Evolutionary conservation across 2,797 vertebrate species (phyloP), one percentile per base, ranked within the genome.

Genomic region (Sebastes trivittatus): DNA sequence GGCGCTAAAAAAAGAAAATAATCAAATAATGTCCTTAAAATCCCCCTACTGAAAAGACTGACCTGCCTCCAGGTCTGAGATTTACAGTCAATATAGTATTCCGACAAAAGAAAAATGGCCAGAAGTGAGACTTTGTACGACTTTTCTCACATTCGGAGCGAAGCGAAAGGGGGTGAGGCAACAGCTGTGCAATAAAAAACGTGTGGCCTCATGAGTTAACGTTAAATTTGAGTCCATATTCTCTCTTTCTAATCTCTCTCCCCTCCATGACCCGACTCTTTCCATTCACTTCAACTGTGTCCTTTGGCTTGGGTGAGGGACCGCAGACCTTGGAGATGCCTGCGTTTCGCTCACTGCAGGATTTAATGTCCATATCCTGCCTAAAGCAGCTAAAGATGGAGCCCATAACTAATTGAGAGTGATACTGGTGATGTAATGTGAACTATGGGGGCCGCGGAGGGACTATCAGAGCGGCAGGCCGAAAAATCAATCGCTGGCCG

Each of bases 311-410:
- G 6, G 59, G 34, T 23, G 88, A 82, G 59, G 81, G 72, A 83
- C 89, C 63, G 46, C 86, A 88, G 85, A 77, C 84, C 77, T 77
- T 30, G 72, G 90, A 84, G 82, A 84, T 72, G 59, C 75, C 84
- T 29, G 77, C 14, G 58, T 84, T 88, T 78, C 25, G 27, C 90
- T 89, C 75, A 46, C 82, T 80, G 66, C 80, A 72, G 80, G 87
- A 85, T 94, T 94, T 90, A 86, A 93, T 87, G 90, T 92, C 89
- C 83, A 80, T 78, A 91, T 93, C 93, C 94, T 92, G 91, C 87
- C 72, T 56, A 29, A 77, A 91, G 89, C 85, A 74, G 88, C 85
- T 67, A 58, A 87, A 92, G 88, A 95, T 62, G 69, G 78, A 94
- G 89, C 67, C 61, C 60, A 90, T 87, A 78, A 71, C 86, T 90